Base-by-base conservation (phyloP, 1,140 invertebrate species). In the Anastatus disparis region DNA sequence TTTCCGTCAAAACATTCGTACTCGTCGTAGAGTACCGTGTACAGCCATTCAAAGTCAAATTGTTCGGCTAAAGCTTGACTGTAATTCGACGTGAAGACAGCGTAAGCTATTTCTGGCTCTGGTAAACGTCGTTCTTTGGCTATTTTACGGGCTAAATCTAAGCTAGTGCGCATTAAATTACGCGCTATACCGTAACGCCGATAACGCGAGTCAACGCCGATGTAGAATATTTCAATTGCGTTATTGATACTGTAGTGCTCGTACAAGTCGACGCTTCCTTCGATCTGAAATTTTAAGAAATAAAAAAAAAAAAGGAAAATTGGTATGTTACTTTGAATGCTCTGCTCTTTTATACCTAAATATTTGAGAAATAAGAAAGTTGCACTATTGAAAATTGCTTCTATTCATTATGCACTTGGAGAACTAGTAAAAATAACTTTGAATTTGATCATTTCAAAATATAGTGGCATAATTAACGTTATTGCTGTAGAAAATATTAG, bases 211-310 rank as follows among this genome's bases (percentile, higher is more conserved):
- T 76, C 58, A 0, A 76, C 79, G 24, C 79, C 81, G 15, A 83
- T 64, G 61, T 81, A 83, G 58, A 83, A 83, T 10, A 83, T 69
- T 58, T 81, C 80, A 72, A 81, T 68, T 0, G 72, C 71, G 1
- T 63, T 72, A 0, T 38, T 38, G 0, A 58, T 66, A n/a, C 72
- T 55, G 71, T 80, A 80, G n/a, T 62, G 75, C 17, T 77, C 72
- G 48, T 77, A 83, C 1, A 82, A 35, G 52, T 82, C 70, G 12
- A 78, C 77, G 29, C 50, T 76, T 0, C 71, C 74, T 53, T 82
- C 77, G 20, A 81, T 20, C 81, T 82, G 42, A 7, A n/a, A 50
- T 59, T 56, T 38, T 22, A 26, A 61, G 22, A 40, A n/a, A 46
- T 15, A 44, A 46, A 24, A 20, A 13, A 1, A 31, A 12, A 31